phyloP scores from a whole-genome alignment of 2,888 invertebrate genomes.

The Apamea monoglypha region DNA sequence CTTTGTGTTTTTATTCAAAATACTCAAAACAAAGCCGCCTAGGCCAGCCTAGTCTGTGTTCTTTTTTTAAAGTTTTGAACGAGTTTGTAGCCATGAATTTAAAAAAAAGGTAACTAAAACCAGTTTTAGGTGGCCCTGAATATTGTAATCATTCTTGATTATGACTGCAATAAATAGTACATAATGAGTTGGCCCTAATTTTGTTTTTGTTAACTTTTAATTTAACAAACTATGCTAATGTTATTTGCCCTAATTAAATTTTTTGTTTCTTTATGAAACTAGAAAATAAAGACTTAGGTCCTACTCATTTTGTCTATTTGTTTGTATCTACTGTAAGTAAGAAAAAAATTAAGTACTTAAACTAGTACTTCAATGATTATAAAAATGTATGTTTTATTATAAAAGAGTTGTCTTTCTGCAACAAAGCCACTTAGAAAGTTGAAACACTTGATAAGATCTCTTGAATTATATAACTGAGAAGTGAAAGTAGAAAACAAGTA shows the following conservation, averaged over 20 bases:
- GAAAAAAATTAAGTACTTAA: background rate
- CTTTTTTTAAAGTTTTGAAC: background rate
- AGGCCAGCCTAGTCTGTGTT: background rate
- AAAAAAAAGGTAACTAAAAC: background rate
- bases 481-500: constrained; percentile 8
- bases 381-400: background rate
- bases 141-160: constrained; percentile 10
- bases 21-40: background rate
- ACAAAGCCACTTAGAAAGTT: constrained; percentile 1
- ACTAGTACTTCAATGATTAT: background rate
- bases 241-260: background rate
- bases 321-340: background rate
- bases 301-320: background rate
- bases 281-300: no score
- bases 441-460: background rate
- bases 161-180: background rate
- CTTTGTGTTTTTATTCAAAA: background rate
- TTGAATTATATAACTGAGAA: background rate
- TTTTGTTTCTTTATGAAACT: no score
- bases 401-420: background rate
- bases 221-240: background rate
- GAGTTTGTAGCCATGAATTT: background rate
- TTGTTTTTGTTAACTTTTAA: background rate
- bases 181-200: background rate
- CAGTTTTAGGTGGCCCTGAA: constrained; percentile 11